phyloP scores from a whole-genome alignment of 2,797 vertebrate genomes.

The Hozukius guyotensis region DNA sequence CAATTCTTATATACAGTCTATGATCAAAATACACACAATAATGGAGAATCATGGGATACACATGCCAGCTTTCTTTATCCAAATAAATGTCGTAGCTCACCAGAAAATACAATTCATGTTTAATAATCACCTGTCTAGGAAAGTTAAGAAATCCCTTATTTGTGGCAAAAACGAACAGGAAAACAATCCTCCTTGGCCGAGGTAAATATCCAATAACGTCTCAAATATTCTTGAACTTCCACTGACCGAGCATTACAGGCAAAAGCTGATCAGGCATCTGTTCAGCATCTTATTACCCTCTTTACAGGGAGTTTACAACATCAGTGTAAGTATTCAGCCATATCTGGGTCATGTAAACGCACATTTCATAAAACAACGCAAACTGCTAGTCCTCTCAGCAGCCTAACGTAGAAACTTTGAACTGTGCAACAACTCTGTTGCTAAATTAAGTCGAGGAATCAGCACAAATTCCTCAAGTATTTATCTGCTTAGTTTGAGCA shows the following conservation, averaged over 20 bases:
- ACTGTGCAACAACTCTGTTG: not conserved
- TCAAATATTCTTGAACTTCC: not conserved
- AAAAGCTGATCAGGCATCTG: not conserved
- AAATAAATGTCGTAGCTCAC: not conserved
- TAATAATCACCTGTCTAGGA: not conserved
- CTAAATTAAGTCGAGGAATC: conserved; percentile 31
- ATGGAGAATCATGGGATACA: not conserved
- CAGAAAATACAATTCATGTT: accelerated
- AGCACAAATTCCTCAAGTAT: conserved; percentile 43
- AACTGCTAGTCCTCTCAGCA: not conserved
- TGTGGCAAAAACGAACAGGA: not conserved
- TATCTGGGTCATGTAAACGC: not conserved
- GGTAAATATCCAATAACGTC: not conserved
- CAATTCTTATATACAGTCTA: too few species aligned
- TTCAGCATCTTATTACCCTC: too few species aligned
- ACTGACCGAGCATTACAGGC: not conserved
- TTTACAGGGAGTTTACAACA: not conserved
- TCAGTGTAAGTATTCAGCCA: not conserved
- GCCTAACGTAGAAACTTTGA: not conserved
- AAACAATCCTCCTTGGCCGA: not conserved
- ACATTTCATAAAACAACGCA: not conserved
- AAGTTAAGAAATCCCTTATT: not conserved
- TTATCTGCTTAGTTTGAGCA: conserved; percentile 53
- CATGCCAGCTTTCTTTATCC: not conserved
- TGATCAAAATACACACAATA: too few species aligned